Conservation (phyloP, 1,140 invertebrate genomes). For the Hyphantria cunea region DNA sequence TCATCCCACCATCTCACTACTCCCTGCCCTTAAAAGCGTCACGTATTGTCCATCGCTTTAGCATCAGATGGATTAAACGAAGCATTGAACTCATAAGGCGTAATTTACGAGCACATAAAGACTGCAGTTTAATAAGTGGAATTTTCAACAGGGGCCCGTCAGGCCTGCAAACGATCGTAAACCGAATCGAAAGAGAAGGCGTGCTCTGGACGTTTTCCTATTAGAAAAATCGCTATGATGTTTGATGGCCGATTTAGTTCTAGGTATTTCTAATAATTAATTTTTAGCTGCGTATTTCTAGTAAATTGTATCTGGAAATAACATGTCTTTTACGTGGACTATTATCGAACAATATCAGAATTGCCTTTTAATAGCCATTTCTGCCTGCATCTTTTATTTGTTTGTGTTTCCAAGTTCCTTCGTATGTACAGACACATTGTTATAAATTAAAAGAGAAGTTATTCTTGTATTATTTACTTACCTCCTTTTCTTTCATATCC, state of each 20-base stretch:
- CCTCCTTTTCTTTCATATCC: too few relatives aligned
- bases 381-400: too few relatives aligned
- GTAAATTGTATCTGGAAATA: too few relatives aligned
- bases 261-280: neutral
- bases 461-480: too few relatives aligned
- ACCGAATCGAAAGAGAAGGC: slow-evolving; percentile 21
- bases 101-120: slow-evolving; percentile 73
- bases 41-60: slow-evolving; percentile 35
- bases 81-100: slow-evolving; percentile 70
- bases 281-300: neutral
- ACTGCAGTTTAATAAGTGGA: slow-evolving; percentile 68
- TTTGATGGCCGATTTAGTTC: slow-evolving; percentile 11
- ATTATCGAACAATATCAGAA: too few relatives aligned
- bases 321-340: too few relatives aligned
- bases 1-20: neutral
- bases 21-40: slow-evolving; percentile 7
- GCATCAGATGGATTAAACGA: slow-evolving; percentile 54
- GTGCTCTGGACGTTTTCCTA: slow-evolving; percentile 27
- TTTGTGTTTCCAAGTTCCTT: too few relatives aligned
- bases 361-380: too few relatives aligned
- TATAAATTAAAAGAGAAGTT: too few relatives aligned
- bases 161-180: slow-evolving; percentile 46
- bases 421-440: too few relatives aligned
- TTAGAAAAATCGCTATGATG: slow-evolving; percentile 30
- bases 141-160: slow-evolving; percentile 54